These are phyloP conservation scores for Apamea sordens DNA, from an alignment of 2,888 invertebrate species.

Conservation along the genomic window DNA sequence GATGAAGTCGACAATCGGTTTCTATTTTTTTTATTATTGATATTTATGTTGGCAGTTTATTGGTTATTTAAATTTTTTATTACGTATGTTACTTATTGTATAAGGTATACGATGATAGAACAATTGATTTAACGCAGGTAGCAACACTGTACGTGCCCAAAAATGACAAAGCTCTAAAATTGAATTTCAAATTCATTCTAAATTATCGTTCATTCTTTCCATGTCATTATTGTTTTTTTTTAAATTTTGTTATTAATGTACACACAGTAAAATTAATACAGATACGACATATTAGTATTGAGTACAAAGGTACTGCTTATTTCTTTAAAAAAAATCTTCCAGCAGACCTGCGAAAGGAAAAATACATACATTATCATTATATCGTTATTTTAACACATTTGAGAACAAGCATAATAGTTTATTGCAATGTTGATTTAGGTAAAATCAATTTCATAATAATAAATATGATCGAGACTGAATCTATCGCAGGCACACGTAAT, in stretches of 20 bases:
- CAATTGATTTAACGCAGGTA: conserved; percentile 43
- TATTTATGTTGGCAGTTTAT: conserved; percentile 64
- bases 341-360: neutral
- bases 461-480: conserved; percentile 33
- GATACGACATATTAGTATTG: neutral
- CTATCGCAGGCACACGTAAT: conserved; percentile 28
- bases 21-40: conserved; percentile 78
- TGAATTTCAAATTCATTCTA: neutral
- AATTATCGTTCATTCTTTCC: neutral
- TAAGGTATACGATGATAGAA: conserved; percentile 29
- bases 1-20: conserved; percentile 80
- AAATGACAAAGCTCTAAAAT: conserved; percentile 7
- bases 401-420: neutral
- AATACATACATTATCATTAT: neutral
- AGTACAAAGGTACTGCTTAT: neutral
- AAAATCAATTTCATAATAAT: conserved; percentile 25
- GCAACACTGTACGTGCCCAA: conserved; percentile 31
- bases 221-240: neutral
- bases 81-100: conserved; percentile 47
- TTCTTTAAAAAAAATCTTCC: neutral
- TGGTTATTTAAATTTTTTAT: conserved; percentile 55
- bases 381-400: neutral
- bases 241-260: neutral
- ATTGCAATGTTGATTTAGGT: neutral
- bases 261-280: neutral